These are phyloP conservation scores for Crossaster papposus DNA, from an alignment of 53 echinoderm and acorn worm species.

Conservation along the genomic window DNA sequence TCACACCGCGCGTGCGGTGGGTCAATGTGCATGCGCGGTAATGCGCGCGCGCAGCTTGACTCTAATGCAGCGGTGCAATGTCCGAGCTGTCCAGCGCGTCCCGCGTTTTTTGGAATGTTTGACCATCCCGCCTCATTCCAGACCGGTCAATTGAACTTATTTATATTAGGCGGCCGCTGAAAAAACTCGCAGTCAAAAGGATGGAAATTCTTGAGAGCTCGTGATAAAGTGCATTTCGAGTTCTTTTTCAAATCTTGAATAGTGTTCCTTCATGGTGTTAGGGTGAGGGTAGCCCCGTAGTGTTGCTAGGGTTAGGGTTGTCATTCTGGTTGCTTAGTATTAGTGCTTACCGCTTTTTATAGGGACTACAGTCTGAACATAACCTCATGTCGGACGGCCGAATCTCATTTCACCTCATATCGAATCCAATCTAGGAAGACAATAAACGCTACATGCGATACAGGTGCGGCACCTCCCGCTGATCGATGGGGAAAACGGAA, in stretches of 20 bases:
- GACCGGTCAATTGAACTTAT: not conserved
- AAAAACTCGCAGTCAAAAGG: not conserved
- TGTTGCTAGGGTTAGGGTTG: too few relatives aligned
- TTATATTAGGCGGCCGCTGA: not conserved
- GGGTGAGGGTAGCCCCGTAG: too few relatives aligned
- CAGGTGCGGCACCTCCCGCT: conserved; percentile 20
- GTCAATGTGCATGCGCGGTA: not conserved
- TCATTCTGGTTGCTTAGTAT: too few relatives aligned
- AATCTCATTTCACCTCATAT: conserved; percentile 14
- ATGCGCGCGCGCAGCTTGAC: not conserved
- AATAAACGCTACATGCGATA: not conserved
- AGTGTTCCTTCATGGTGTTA: too few relatives aligned
- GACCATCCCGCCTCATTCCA: conserved; percentile 1
- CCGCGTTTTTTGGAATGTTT: conserved; percentile 36
- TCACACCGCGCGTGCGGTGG: not conserved
- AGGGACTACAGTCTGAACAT: not conserved
- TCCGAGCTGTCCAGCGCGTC: not conserved
- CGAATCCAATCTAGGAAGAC: conserved; percentile 22
- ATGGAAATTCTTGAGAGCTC: not conserved
- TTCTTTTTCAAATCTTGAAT: not conserved
- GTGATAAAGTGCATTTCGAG: not conserved
- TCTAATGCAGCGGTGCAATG: not conserved
- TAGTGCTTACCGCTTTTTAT: too few relatives aligned
- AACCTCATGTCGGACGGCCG: not conserved
- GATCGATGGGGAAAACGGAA: conserved; percentile 48